Evolutionary conservation across 2,113 vertebrate species (phyloP), one percentile per base, ranked within the genome.

Genomic region (Hippocampus zosterae): DNA sequence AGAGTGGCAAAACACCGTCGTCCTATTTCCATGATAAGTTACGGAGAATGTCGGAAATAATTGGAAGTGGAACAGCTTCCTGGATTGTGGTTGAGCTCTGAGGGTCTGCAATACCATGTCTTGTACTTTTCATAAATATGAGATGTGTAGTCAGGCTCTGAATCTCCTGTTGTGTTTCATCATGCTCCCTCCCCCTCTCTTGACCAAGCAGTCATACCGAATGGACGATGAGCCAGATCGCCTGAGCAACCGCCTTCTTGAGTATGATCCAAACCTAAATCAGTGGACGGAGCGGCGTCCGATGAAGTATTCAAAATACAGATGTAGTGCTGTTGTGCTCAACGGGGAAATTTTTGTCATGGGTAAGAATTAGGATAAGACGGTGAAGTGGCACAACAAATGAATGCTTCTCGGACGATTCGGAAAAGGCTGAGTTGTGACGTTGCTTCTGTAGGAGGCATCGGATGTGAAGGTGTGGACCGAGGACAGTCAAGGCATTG

Each of bases 251-350:
- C 93, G 93, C 74, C 90, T 89, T n/a, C 89, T 97, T 84, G 91
- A 90, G 71, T 99, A 97, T 29, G 91, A 99, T 81, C 95, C 96
- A 0, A 82, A 90, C 73, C 91, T 81, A 86, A 96, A 98, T 82
- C 94, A 92, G 73, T 99, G 97, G 97, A 88, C 61, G 4, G 94
- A 94, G 78, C 79, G 92, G 0, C 67, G 91, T 0, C 93, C 95
- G 2, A 98, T 98, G 97, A 95, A 92, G 77, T 95, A 93, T 83
- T 95, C 96, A 29, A 98, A 95, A 86, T 97, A 98, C 81, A 94
- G 97, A 57, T 98, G 96, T 92, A 94, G 94, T 75, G 87, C 92
- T 12, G 94, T 96, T 0, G 92, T 91, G 5, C 89, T 96, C 80
- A 94, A 93, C 78, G 87, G 92, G 0, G 97, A 99, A 91, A 95